Evolutionary conservation across 2,113 vertebrate species (phyloP).

Genomic region (Hylia prasina): DNA sequence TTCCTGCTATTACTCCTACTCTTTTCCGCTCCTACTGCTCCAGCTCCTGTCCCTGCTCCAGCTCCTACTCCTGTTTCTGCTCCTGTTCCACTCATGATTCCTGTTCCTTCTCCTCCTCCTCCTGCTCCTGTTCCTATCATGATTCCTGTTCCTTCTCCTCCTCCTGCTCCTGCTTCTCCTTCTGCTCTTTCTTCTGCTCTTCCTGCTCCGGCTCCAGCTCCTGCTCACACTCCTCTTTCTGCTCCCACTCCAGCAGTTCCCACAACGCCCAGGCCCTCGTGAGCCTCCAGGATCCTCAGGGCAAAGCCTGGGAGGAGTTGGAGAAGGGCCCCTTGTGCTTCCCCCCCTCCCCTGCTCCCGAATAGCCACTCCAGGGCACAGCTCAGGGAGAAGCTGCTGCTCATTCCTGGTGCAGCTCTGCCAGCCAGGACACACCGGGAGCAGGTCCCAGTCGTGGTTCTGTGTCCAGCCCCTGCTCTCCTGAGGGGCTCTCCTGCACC

Average conservation of each 20-base stretch:
- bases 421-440: neutral
- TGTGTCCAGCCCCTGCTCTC: neutral
- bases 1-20: neutral
- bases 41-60: neutral
- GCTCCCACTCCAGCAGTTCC: neutral
- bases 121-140: rapidly evolving
- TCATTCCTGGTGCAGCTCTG: neutral
- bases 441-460: neutral
- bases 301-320: neutral
- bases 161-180: neutral
- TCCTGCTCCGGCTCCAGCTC: neutral
- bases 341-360: rapidly evolving
- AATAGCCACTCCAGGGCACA: neutral
- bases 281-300: neutral
- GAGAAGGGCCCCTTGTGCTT: neutral
- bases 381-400: neutral
- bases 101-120: rapidly evolving
- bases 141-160: no score
- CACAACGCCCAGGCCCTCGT: rapidly evolving
- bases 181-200: no score
- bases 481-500: neutral
- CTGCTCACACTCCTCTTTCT: neutral
- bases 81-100: no score
- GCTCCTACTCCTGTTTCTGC: no score
- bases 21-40: neutral